Evolutionary conservation across 2,888 invertebrate species (phyloP).

Genomic region (Leuctra nigra): DNA sequence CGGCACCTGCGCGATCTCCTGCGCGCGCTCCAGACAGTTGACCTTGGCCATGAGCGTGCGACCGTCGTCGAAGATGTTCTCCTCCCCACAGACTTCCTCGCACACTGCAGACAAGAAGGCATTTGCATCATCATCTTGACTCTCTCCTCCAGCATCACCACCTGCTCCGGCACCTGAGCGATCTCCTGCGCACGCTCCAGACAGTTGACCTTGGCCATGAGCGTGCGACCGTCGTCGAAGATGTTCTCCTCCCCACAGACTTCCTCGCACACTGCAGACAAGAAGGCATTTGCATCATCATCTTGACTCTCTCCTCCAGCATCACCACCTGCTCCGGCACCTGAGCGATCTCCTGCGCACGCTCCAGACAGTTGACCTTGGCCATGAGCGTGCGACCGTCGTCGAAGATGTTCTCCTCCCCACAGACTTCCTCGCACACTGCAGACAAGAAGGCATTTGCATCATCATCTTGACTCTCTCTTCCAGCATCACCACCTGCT

Average conservation of each 20-base stretch:
- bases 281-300: no score
- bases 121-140: slow-evolving; percentile 76
- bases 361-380: slow-evolving; percentile 53
- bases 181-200: slow-evolving; percentile 51
- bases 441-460: no score
- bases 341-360: slow-evolving; percentile 44
- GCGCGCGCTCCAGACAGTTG: slow-evolving; percentile 55
- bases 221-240: slow-evolving; percentile 63
- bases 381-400: slow-evolving; percentile 60
- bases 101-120: slow-evolving; percentile 57
- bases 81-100: slow-evolving; percentile 74
- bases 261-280: slow-evolving; percentile 66
- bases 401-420: slow-evolving; percentile 69
- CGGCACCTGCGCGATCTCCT: slow-evolving; percentile 44
- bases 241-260: slow-evolving; percentile 71
- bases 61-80: slow-evolving; percentile 71
- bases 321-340: slow-evolving; percentile 56
- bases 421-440: slow-evolving; percentile 81
- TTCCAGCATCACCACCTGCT: slow-evolving; percentile 59
- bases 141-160: slow-evolving; percentile 61
- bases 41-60: slow-evolving; percentile 53
- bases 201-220: slow-evolving; percentile 54
- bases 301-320: slow-evolving; percentile 65
- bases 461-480: slow-evolving; percentile 64
- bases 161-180: slow-evolving; percentile 53